Evolutionary conservation across 1,140 invertebrate species (phyloP), one percentile per base, ranked within the genome.

Genomic region (Eupristina koningsbergeri): DNA sequence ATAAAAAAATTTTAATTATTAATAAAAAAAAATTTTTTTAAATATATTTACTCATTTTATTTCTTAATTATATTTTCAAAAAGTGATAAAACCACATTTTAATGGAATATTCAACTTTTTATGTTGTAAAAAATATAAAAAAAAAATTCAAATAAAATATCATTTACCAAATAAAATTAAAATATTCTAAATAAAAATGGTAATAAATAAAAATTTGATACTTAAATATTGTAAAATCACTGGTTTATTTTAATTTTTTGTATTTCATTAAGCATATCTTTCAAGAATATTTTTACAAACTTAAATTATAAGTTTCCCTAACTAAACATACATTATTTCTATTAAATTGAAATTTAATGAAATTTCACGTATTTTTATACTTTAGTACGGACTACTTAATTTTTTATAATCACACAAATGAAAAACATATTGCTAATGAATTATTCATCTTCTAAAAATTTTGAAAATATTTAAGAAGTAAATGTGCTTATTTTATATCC

Each of bases 241-340:
- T 69, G 64, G 64, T 39, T 69, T 69, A 69, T 69, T 69, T 39
- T 39, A 39, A 69, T 69, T 69, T 69, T 39, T 69, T 69, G 22
- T 69, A 22, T 39, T 69, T 31, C 5, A 29, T 64, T 64, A 34
- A 64, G 34, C 64, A 69, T 69, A 69, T 69, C 64, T 69, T 69
- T 69, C 15, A 39, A 69, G 64, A 39, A 69, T 69, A 69, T 69
- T 22, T 39, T 22, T 69, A 34, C 39, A 39, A 69, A 69, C 34
- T 39, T 3, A 69, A 69, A 69, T 34, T 69, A 34, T n/a, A 39
- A 2, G 5, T 39, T 69, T 69, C 22, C 15, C 29, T 69, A 8
- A 3, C 3, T 69, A 69, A 36, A 26, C 8, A 69, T 69, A 69
- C 34, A 69, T 67, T 34, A 0, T 13, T 69, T 64, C 13, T 64